Evolutionary conservation across 2,888 invertebrate species (phyloP).

Genomic region (Cantharis rufa): DNA sequence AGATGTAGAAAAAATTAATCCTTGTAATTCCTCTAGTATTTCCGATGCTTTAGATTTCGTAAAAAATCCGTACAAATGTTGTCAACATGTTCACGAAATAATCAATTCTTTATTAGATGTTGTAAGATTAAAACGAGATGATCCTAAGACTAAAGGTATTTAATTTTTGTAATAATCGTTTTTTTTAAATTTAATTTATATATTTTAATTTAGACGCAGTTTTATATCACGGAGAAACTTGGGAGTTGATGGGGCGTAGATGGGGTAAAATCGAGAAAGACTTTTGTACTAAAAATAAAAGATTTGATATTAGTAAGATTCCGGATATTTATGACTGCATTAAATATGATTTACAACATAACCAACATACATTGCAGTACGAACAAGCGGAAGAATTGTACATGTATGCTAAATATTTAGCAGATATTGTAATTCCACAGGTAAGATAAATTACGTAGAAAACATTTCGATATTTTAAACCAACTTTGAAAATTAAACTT

Average conservation of each 20-base stretch:
- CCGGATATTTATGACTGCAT: conserved; percentile 99
- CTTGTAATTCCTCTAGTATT: conserved; percentile 90
- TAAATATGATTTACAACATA: conserved; percentile 98
- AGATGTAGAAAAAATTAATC: conserved; percentile 87
- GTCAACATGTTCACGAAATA: conserved; percentile 85
- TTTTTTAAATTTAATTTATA: neutral
- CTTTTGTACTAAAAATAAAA: conserved; percentile 89
- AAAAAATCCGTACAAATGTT: conserved; percentile 93
- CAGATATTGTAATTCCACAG: conserved; percentile 98
- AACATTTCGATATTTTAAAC: no score
- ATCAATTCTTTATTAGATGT: conserved; percentile 86
- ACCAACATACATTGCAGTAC: conserved; percentile 92
- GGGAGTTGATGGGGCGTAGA: conserved; percentile 96
- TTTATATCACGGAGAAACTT: conserved; percentile 96
- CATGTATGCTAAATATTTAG: conserved; percentile 93
- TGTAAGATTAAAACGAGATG: conserved; percentile 83
- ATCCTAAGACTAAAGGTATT: conserved; percentile 83
- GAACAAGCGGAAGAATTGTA: conserved; percentile 92
- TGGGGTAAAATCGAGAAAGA: conserved; percentile 99
- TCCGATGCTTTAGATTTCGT: conserved; percentile 91
- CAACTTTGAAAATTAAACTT: no score
- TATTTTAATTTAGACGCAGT: conserved; percentile 70
- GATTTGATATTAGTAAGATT: conserved; percentile 97
- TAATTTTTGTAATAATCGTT: neutral
- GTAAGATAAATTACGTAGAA: conserved; percentile 52